Base-by-base conservation (phyloP, 2,888 invertebrate genomes). In the Leucophora obtusa region DNA sequence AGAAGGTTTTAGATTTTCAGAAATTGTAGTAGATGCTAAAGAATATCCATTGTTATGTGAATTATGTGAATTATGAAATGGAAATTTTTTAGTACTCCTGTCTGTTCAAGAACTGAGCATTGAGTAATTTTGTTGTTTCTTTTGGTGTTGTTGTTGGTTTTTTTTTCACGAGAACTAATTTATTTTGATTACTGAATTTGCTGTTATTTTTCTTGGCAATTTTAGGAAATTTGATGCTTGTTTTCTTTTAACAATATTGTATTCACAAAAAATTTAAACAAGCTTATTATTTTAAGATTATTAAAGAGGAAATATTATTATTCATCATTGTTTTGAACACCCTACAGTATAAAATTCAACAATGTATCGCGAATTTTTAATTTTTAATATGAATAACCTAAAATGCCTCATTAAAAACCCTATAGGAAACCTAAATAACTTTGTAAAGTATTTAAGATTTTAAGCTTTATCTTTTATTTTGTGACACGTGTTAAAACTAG, bases 191-290 rank as follows among this genome's bases (percentile, higher is more conserved):
- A 73, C 63, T 62, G 35, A 17, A 62, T 59, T 21, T 68, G 56
- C 60, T 53, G 24, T 60, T 53, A 11, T 59, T 51, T 2, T 7
- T 53, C 21, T 43, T 38, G 54, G 11, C 62, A 73, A 43, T 79
- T 69, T 78, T 5, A 15, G 51, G 58, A 79, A 73, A 69, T 69
- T 69, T 63, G 58, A 69, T 79, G 43, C 63, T 35, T 73, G 73
- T 72, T 65, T 51, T 79, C 33, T 8, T 43, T n/a, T 7, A 53
- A 47, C 17, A 43, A 62, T 56, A 15, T 66, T 62, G 60, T 58
- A 43, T 56, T 56, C 18, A 66, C 9, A 38, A 54, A 21, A 58
- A 11, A 35, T 62, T 58, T 50, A 17, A 58, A 62, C 14, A 73
- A 43, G 11, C 10, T 35, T 43, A 33, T 50, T 50, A 14, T 69